A percentile compares a stretch with the other conserved stretches of the same genome.
Conservation (phyloP, 37 sponge, comb jelly and placozoan genomes). For the Hexactinellida sp. region DNA sequence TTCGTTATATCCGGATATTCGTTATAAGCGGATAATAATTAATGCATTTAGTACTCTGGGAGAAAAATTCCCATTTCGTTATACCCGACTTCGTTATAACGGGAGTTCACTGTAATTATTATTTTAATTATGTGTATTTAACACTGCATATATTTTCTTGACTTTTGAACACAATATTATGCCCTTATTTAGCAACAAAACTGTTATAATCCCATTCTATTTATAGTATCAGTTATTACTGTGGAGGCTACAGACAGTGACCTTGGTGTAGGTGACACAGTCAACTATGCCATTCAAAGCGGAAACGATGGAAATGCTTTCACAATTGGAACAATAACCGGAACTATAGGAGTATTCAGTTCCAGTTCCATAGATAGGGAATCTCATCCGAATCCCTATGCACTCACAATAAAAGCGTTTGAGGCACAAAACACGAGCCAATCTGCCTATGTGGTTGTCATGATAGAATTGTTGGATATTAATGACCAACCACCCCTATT, state of each 20-base stretch:
- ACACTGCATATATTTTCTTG: no score
- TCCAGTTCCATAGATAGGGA: not conserved
- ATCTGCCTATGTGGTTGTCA: not conserved
- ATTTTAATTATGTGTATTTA: no score
- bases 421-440: not conserved
- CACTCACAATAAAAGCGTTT: not conserved
- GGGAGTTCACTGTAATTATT: no score
- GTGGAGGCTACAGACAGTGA: not conserved
- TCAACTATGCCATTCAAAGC: not conserved
- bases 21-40: no score
- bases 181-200: no score
- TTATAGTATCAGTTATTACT: not conserved
- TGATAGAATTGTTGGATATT: not conserved
- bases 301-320: not conserved
- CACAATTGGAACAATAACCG: not conserved
- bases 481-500: not conserved
- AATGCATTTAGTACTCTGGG: no score
- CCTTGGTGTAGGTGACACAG: not conserved
- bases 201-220: no score
- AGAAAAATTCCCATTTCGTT: no score
- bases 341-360: not conserved
- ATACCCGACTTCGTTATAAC: no score
- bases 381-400: not conserved
- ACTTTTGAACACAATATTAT: no score
- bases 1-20: no score